Evolutionary conservation across 2,797 vertebrate species (phyloP), one percentile per base, ranked within the genome.

Genomic region (Enteromius argenteus): DNA sequence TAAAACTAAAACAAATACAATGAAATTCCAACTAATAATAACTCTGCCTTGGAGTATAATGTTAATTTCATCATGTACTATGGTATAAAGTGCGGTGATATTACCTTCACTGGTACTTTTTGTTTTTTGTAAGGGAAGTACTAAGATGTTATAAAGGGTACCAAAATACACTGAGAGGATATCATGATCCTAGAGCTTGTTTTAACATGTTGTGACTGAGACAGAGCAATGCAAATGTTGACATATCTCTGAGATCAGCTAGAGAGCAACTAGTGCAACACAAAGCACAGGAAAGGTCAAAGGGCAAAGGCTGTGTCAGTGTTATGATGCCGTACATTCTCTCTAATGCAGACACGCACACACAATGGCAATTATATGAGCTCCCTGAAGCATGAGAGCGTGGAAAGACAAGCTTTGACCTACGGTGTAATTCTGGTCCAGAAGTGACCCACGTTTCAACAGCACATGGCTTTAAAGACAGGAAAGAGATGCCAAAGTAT

Each of bases 401-500:
- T 83, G 66, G 73, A 81, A 78, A 53, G 84, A 71, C 77, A 72
- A 82, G 86, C 79, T 83, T 80, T 80, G 78, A 80, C 77, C 85
- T 83, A 51, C 11, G 27, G 66, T 86, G 73, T 56, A 81, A 86
- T 53, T 86, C 17, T 79, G 79, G 73, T 51, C 23, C 62, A 81
- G 58, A 84, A 86, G 84, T 68, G 86, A 84, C 79, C 79, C 42
- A 51, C 11, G 23, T 60, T 84, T 53, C 75, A 88, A 87, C 84
- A 86, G 56, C 72, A 84, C 62, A 56, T 11, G 51, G 79, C 58
- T 71, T 66, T 81, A 32, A 79, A 84, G 73, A 53, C 58, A 69
- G 23, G 51, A 44, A 64, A 78, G 81, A 84, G n/a, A 84, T 68
- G 76, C 76, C 37, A 79, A 30, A 85, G 49, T 69, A 42, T 75